Conservation (phyloP, 2,113 vertebrate genomes). For the Nansenia antarctica region DNA sequence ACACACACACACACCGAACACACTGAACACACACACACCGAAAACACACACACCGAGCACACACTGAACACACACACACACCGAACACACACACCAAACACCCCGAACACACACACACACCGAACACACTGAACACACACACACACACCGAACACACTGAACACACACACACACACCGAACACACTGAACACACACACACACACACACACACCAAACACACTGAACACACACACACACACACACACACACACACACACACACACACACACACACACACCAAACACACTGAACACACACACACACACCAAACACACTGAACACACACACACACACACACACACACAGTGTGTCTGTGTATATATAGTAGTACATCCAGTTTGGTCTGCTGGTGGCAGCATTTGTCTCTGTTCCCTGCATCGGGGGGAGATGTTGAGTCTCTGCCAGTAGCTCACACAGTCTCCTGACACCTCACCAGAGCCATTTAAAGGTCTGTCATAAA, state of each 20-base stretch:
- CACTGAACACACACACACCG: too few species aligned
- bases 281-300: too few species aligned
- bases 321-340: background rate
- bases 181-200: too few species aligned
- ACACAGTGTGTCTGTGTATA: too few species aligned
- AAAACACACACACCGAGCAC: background rate
- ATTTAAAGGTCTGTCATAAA: background rate
- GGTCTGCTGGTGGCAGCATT: background rate
- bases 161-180: background rate
- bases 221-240: too few species aligned
- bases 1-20: background rate
- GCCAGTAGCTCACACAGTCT: slow-evolving; percentile 5
- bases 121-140: background rate
- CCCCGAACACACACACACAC: background rate
- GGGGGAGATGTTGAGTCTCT: background rate
- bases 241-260: background rate
- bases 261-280: background rate
- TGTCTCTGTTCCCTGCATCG: background rate
- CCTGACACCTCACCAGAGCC: background rate
- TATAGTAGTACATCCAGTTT: too few species aligned
- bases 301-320: too few species aligned
- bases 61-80: too few species aligned
- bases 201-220: background rate
- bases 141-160: too few species aligned
- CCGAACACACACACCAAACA: background rate